Conservation (phyloP, 2,888 invertebrate species). For the Pelosia muscerda region DNA sequence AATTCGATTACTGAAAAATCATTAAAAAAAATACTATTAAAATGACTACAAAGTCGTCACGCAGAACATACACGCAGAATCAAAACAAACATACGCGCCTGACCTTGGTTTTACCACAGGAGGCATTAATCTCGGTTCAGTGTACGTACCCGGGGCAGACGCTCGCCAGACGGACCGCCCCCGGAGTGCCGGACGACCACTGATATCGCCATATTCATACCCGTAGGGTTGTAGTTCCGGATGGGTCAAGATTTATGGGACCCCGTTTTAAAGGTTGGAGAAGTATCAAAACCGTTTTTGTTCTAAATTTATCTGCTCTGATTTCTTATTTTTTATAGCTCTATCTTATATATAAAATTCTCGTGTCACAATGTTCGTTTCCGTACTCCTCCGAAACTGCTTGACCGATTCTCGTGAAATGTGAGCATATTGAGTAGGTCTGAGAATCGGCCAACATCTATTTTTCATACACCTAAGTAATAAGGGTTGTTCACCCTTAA, state of each 20-base stretch:
- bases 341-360: no score
- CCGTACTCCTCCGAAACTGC: no score
- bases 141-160: slow-evolving; percentile 45
- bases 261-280: slow-evolving; percentile 6
- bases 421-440: no score
- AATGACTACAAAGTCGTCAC: no score
- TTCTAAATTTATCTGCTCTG: not conserved
- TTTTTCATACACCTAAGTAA: no score
- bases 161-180: slow-evolving; percentile 51
- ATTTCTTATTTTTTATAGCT: no score
- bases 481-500: no score
- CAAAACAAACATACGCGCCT: slow-evolving; percentile 52
- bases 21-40: no score
- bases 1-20: no score
- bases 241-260: slow-evolving; percentile 8
- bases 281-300: not conserved
- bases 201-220: slow-evolving; percentile 55
- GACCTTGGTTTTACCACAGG: slow-evolving; percentile 54
- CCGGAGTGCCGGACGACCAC: slow-evolving; percentile 49
- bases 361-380: no score
- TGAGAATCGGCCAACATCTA: no score
- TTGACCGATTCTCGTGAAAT: no score
- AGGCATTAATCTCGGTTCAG: slow-evolving; percentile 54
- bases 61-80: slow-evolving; percentile 21
- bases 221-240: slow-evolving; percentile 29